Conservation (phyloP, 2,888 invertebrate genomes). For the Phorcus lineatus region DNA sequence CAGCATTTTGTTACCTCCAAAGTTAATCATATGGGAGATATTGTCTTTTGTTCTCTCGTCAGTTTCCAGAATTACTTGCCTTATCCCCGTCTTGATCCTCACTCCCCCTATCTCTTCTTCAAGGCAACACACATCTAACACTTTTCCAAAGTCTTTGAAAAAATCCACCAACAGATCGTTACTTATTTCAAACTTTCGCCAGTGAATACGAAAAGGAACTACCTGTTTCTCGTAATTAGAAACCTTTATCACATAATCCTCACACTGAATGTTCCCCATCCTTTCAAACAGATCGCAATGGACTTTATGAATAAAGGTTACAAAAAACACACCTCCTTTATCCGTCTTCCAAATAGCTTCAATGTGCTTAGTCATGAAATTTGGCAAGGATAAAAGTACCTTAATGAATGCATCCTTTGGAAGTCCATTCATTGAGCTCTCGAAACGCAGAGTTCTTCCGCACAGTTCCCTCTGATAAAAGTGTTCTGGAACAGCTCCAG, state of each 20-base stretch:
- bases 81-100: background rate
- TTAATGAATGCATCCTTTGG: background rate
- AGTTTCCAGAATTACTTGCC: background rate
- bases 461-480: background rate
- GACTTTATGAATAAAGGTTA: background rate
- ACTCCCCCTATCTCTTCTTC: background rate
- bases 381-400: background rate
- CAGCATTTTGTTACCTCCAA: background rate
- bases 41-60: background rate
- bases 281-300: background rate
- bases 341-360: background rate
- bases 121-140: background rate
- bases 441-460: background rate
- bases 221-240: background rate
- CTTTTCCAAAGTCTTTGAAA: background rate
- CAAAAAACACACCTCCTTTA: background rate
- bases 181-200: background rate
- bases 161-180: background rate
- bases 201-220: background rate
- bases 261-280: background rate
- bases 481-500: background rate
- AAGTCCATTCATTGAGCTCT: background rate
- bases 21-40: background rate
- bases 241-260: background rate
- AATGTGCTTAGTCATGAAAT: background rate